Conservation (phyloP, 1,140 invertebrate species). For the Chymomyza costata region DNA sequence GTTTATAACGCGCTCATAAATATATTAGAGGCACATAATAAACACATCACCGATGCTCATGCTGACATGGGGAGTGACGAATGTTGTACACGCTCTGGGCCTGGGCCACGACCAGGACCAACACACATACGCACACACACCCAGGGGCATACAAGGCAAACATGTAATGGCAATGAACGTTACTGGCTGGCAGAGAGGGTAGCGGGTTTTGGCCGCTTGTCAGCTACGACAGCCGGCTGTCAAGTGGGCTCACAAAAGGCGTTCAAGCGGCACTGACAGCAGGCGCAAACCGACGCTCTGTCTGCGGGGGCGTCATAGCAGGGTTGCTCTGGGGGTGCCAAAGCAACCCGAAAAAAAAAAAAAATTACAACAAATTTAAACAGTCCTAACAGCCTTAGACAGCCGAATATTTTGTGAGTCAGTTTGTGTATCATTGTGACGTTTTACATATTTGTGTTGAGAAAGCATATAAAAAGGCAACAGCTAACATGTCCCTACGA, state of each 20-base stretch:
- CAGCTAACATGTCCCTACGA: slow-evolving; percentile 4
- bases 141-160: too few relatives aligned
- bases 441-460: slow-evolving; percentile 61
- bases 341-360: slow-evolving; percentile 28
- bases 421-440: slow-evolving; percentile 30
- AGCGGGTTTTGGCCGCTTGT: slow-evolving; percentile 18
- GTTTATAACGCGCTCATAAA: slow-evolving; percentile 73
- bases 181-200: too few relatives aligned
- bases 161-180: too few relatives aligned
- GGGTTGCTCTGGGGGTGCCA: too few relatives aligned
- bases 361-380: slow-evolving; percentile 63
- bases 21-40: slow-evolving; percentile 71
- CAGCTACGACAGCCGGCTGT: slow-evolving; percentile 37
- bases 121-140: background rate
- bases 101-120: slow-evolving; percentile 15
- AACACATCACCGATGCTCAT: slow-evolving; percentile 64
- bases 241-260: slow-evolving; percentile 57
- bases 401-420: too few relatives aligned
- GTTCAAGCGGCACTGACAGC: slow-evolving; percentile 56
- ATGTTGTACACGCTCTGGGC: slow-evolving; percentile 35
- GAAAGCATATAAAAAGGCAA: too few relatives aligned
- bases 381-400: slow-evolving; percentile 21
- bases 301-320: too few relatives aligned
- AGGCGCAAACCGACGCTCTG: slow-evolving; percentile 22
- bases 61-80: slow-evolving; percentile 48